Percentiles rank a stretch among this genome's conserved stretches.
phyloP scores from a whole-genome alignment of 2,888 invertebrate species.

The Nemapogon koenigi region DNA sequence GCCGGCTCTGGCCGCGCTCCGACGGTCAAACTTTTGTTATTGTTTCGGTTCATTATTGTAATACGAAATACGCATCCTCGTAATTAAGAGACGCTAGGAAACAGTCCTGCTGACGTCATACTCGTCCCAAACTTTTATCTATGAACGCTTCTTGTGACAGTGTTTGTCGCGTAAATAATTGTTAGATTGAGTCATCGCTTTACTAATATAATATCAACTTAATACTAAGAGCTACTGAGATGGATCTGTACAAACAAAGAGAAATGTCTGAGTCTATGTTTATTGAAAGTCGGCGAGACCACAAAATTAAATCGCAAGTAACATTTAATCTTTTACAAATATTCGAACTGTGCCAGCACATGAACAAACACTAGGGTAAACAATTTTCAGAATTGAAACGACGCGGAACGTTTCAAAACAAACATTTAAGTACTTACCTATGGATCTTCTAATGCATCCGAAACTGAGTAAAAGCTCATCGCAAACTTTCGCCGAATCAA shows the following conservation, averaged over 20 bases:
- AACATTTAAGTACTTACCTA: constrained; percentile 11
- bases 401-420: no score
- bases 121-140: constrained; percentile 48
- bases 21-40: constrained; percentile 59
- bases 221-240: constrained; percentile 32
- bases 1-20: constrained; percentile 39
- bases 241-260: no score
- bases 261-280: no score
- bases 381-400: no score
- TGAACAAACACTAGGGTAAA: no score
- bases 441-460: constrained; percentile 41
- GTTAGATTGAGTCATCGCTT: constrained; percentile 34
- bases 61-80: constrained; percentile 56
- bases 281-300: no score
- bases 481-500: constrained; percentile 50
- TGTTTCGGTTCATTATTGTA: constrained; percentile 63
- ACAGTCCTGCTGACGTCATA: constrained; percentile 50
- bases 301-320: no score
- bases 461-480: constrained; percentile 39
- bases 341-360: no score
- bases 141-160: constrained; percentile 38
- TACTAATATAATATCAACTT: constrained; percentile 40
- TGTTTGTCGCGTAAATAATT: constrained; percentile 47
- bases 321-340: no score
- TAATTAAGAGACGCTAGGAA: constrained; percentile 59